These are phyloP conservation scores for Trachelus stipa DNA, from an alignment of 2,888 invertebrate genomes.

Conservation along the genomic window DNA sequence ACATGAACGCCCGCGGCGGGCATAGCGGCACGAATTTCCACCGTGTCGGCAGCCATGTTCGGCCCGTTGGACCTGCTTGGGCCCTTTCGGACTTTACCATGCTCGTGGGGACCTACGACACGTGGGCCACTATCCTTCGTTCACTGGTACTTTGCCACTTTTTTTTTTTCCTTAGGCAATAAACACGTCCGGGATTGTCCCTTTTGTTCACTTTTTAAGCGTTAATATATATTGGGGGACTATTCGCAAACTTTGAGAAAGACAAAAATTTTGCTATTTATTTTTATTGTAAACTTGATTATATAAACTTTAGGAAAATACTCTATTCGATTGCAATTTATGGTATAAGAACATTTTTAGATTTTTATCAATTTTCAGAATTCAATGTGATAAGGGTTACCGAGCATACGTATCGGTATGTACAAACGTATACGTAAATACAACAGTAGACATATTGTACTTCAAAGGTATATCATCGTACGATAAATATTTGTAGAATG, in stretches of 20 bases:
- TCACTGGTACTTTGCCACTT: neutral
- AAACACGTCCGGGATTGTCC: neutral
- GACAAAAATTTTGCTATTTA: neutral
- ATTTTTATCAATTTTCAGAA: neutral
- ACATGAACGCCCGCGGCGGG: slow-evolving; percentile 3
- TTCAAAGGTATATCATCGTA: neutral
- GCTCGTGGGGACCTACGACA: neutral
- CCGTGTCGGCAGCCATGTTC: neutral
- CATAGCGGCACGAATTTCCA: slow-evolving; percentile 3
- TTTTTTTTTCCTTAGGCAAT: neutral
- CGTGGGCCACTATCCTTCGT: neutral
- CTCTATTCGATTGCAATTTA: neutral
- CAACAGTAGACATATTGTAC: neutral
- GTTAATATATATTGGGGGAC: neutral
- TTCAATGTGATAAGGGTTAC: neutral
- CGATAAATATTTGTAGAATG: neutral
- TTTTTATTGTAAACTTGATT: neutral
- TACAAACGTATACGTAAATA: neutral
- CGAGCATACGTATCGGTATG: neutral
- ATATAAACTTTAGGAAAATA: neutral
- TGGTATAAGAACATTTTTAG: neutral
- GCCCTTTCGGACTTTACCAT: neutral
- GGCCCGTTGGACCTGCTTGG: neutral
- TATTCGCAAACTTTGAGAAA: neutral
- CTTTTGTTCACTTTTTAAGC: neutral